Percentiles rank a stretch among this genome's conserved stretches.
These are phyloP conservation scores for Philotrypesis tridentata DNA, from an alignment of 1,140 invertebrate genomes.

Conservation along the genomic window DNA sequence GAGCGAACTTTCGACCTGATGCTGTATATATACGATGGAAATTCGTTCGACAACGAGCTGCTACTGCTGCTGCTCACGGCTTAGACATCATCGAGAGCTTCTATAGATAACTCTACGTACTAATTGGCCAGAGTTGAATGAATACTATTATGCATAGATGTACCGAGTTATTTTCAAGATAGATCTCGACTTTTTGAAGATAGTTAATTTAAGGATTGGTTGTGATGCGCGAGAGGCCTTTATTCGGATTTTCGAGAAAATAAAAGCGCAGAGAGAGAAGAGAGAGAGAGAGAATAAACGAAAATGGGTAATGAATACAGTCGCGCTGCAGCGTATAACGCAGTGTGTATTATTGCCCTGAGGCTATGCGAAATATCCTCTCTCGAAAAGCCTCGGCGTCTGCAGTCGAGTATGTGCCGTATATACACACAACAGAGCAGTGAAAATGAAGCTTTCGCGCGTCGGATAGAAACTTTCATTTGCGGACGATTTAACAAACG, in stretches of 20 bases:
- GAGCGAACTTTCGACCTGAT: constrained; percentile 39
- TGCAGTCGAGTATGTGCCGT: constrained; percentile 2
- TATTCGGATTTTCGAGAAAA: neutral
- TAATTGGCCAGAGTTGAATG: constrained; percentile 2
- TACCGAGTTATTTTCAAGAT: no score
- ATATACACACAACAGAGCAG: neutral
- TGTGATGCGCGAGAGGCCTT: neutral
- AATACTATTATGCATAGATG: neutral
- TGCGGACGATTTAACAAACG: neutral
- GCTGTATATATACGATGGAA: constrained; percentile 29
- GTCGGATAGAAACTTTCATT: constrained; percentile 6
- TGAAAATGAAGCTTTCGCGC: constrained; percentile 46
- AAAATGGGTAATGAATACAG: constrained; percentile 19
- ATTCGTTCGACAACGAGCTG: constrained; percentile 27
- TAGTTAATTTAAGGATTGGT: no score
- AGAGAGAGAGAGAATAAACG: neutral
- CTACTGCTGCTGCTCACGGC: neutral
- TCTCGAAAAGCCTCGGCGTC: constrained; percentile 44
- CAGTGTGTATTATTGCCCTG: constrained; percentile 50
- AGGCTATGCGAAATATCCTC: constrained; percentile 57
- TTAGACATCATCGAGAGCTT: neutral
- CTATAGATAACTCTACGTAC: neutral
- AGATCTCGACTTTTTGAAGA: no score
- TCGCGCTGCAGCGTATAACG: neutral
- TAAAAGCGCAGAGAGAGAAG: neutral